Base-by-base conservation (phyloP, 2,797 vertebrate genomes). In the Crenuchus spilurus region DNA sequence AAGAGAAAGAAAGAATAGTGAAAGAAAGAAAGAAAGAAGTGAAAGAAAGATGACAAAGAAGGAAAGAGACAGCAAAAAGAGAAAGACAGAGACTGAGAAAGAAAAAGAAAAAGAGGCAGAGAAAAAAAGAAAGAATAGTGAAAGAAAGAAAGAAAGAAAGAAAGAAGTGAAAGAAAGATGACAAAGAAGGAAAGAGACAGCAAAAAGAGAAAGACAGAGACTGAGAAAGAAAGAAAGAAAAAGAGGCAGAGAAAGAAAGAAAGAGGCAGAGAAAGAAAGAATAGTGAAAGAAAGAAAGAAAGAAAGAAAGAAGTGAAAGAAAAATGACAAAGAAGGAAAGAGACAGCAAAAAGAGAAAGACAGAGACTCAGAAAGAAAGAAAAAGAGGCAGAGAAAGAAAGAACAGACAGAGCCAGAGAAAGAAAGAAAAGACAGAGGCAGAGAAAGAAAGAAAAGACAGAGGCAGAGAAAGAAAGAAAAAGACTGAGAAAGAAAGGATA, bases 331-430 rank as follows among this genome's bases (percentile, higher is more conserved):
- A n/a, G 10, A 51, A 24, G 42, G 63, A 18, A 49, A 57, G 10
- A 69, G 22, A 68, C n/a, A 22, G 14, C 26, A 46, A 26, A 52
- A 46, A 51, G 58, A 37, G 49, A 64, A 9, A 13, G 33, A 11
- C 22, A 41, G 13, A 13, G 48, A 30, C 13, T 31, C 16, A 41
- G 33, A 28, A 11, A 26, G 28, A 41, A 4, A 42, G 46, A 49
- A 33, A 28, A 6, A 42, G 1, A 11, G 14, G 13, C 9, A 61
- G 44, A 44, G 20, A 63, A 0, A 63, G 13, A 33, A n/a, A 51
- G 4, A 13, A n/a, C n/a, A n/a, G n/a, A n/a, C n/a, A n/a, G n/a
- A n/a, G n/a, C n/a, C n/a, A n/a, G n/a, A n/a, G 33, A 35, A 8
- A 8, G 33, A 35, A 8, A 35, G 33, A 35, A 3, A 35, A 8